Evolutionary conservation across 2,888 invertebrate species (phyloP), one percentile per base, ranked within the genome.

Genomic region (Dicyrtomina minuta): DNA sequence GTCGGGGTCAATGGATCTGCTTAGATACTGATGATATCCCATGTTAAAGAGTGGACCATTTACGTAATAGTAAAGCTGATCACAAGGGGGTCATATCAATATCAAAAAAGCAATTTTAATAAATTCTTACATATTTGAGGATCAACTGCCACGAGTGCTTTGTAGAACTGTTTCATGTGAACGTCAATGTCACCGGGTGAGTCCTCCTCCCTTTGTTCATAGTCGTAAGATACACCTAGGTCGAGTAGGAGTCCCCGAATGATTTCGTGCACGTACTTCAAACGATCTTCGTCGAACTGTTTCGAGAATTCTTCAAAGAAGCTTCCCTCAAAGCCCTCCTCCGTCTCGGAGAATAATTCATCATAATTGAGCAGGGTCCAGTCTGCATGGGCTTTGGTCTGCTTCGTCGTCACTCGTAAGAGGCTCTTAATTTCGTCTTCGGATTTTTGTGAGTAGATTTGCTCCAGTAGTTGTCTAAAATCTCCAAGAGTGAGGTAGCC

Each of bases 221-320:
- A 64, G n/a, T 67, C 49, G 6, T 55, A 41, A 15, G 59, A 49
- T 1, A 66, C 53, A n/a, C 72, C 66, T 4, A 72, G 20, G 13
- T 66, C 60, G 12, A 33, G 4, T 1, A 67, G 43, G 8, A 72
- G 49, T 12, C 49, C 55, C 6, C 10, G 15, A 15, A 72, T 46
- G 26, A 72, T 49, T 26, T 69, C 70, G 27, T 67, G 49, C 17
- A 70, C 33, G 39, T 60, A 72, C 1, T 26, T 46, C 26, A 62
- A 3, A 5, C 70, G 33, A 53, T 70, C 72, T 22, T 53, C 39
- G 2, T 66, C 66, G 8, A 66, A 24, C 43, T 72, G 72, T 46
- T 26, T 60, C 10, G 24, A 33, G 10, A 72, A 56, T 33, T 72
- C 72, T n/a, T 72, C 70, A 13, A 72, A 13, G 43, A 72, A 72